Evolutionary conservation across 2,113 vertebrate species (phyloP).

Genomic region (Gasterosteus aculeatus): DNA sequence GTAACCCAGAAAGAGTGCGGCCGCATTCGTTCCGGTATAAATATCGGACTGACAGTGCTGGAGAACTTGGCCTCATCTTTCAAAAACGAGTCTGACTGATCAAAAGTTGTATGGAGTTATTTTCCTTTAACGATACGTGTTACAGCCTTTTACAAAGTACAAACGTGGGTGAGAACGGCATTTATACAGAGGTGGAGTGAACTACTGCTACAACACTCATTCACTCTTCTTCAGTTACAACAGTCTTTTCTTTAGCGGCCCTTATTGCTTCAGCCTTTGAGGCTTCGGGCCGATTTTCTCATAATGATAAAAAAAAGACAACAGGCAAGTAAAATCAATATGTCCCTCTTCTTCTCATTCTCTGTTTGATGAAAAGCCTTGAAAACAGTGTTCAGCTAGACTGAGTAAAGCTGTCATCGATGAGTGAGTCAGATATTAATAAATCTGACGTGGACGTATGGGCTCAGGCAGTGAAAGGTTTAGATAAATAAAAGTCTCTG

Average conservation of each 20-base stretch:
- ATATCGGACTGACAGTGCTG: conserved; percentile 15
- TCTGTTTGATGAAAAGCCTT: conserved; percentile 21
- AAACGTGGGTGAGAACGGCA: background rate
- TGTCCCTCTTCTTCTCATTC: background rate
- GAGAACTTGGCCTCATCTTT: conserved; percentile 10
- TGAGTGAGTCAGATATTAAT: conserved; percentile 33
- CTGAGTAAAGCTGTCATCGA: conserved; percentile 39
- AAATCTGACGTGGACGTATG: conserved; percentile 11
- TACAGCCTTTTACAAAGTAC: conserved; percentile 4
- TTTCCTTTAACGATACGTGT: background rate
- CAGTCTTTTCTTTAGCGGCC: conserved; percentile 21
- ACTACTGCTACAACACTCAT: conserved; percentile 15
- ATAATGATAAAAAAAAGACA: conserved; percentile 7
- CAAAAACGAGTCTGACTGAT: background rate
- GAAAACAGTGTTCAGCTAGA: conserved; percentile 33
- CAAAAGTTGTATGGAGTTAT: background rate
- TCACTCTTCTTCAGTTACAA: conserved; percentile 13
- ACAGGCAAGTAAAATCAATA: conserved; percentile 53
- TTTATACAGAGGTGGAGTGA: background rate
- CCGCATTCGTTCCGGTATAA: background rate
- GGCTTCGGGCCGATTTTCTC: conserved; percentile 26
- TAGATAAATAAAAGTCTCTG: background rate
- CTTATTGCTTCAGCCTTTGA: conserved; percentile 37
- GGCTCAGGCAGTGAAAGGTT: conserved; percentile 5
- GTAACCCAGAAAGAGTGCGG: background rate